These are phyloP conservation scores for Lymantria dispar DNA, from an alignment of 2,888 invertebrate genomes.

Conservation along the genomic window DNA sequence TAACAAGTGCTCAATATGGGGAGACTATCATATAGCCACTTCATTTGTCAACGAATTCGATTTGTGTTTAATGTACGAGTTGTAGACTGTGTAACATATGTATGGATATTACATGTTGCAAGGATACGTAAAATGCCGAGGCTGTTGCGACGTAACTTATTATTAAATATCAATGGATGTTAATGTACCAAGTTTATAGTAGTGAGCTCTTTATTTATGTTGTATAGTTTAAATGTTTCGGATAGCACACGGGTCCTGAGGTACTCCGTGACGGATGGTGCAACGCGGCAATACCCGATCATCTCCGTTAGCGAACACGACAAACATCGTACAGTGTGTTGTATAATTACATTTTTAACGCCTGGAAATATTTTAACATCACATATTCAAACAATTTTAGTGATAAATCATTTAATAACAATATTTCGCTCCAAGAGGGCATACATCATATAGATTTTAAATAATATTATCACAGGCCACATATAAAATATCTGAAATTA, in stretches of 20 bases:
- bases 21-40: slow-evolving; percentile 32
- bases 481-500: too few species aligned
- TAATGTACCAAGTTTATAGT: slow-evolving; percentile 44
- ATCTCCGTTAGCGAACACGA: neutral
- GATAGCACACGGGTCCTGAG: slow-evolving; percentile 57
- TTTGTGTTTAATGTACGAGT: slow-evolving; percentile 31
- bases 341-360: too few species aligned
- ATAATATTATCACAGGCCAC: too few species aligned
- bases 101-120: slow-evolving; percentile 14
- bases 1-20: slow-evolving; percentile 12
- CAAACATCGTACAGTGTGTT: slow-evolving; percentile 4
- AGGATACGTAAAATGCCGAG: slow-evolving; percentile 42
- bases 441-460: too few species aligned
- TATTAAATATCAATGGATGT: slow-evolving; percentile 45
- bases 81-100: slow-evolving; percentile 17
- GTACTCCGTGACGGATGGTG: slow-evolving; percentile 29
- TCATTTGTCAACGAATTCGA: slow-evolving; percentile 35
- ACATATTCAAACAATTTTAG: too few species aligned
- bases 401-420: too few species aligned
- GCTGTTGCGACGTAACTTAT: slow-evolving; percentile 54
- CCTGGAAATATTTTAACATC: too few species aligned
- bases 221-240: slow-evolving; percentile 40
- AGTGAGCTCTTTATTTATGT: slow-evolving; percentile 41
- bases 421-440: too few species aligned
- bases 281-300: slow-evolving; percentile 10